These are phyloP conservation scores for Heliocidaris erythrogramma DNA, from an alignment of 35 echinoderm and acorn worm genomes.

Conservation along the genomic window DNA sequence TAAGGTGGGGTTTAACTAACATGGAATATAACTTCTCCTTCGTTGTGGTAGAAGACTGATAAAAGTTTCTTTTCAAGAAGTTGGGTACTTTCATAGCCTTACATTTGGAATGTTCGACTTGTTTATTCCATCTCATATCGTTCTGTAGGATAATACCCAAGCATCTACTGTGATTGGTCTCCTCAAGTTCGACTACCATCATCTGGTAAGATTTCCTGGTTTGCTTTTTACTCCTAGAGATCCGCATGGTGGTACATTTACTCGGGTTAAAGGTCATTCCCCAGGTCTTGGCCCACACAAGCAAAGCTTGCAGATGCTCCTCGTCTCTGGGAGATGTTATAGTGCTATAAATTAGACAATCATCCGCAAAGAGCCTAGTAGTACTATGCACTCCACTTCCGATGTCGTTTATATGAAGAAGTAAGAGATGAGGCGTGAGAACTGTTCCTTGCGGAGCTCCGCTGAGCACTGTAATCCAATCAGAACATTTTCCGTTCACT, in stretches of 20 bases:
- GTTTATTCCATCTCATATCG: slow-evolving; percentile 46
- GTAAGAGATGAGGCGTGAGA: too few relatives aligned
- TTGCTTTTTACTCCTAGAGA: too few relatives aligned
- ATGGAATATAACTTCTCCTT: neutral
- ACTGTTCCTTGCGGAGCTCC: slow-evolving; percentile 58
- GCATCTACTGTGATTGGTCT: neutral
- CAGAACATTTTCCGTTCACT: too few relatives aligned
- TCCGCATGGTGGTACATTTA: too few relatives aligned
- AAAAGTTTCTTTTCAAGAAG: slow-evolving; percentile 35
- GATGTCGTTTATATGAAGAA: slow-evolving; percentile 16
- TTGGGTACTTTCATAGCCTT: slow-evolving; percentile 46
- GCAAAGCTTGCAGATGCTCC: neutral
- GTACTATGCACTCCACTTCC: too few relatives aligned
- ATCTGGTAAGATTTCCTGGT: too few relatives aligned
- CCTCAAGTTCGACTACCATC: neutral
- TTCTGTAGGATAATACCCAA: neutral
- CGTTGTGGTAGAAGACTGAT: neutral
- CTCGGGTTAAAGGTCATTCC: too few relatives aligned
- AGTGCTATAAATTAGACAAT: too few relatives aligned
- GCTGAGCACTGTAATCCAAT: slow-evolving; percentile 45
- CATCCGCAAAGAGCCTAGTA: too few relatives aligned
- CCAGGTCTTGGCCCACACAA: neutral
- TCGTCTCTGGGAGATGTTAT: neutral
- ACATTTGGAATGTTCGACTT: neutral
- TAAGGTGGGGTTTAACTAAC: too few relatives aligned